Percentiles rank a stretch among this genome's conserved stretches.
These are phyloP conservation scores for Melanostigma gelatinosum DNA, from an alignment of 2,113 vertebrate species.

Conservation along the genomic window DNA sequence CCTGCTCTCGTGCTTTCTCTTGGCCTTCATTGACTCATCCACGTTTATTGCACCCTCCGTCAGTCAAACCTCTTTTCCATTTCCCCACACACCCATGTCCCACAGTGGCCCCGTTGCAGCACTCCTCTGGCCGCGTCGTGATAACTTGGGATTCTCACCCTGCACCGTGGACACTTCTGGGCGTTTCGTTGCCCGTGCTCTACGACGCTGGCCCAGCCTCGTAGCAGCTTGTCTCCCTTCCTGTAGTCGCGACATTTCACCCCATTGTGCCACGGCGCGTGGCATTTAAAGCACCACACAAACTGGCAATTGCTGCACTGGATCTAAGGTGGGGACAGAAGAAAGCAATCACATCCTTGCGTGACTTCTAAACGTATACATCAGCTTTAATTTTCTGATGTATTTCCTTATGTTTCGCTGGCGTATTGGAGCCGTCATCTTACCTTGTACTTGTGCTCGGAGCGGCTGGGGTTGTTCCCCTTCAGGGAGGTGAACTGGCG, in stretches of 20 bases:
- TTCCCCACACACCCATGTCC: not conserved
- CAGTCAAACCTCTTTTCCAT: conserved; percentile 24
- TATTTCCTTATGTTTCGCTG: not conserved
- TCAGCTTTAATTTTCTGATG: not conserved
- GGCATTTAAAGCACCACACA: conserved; percentile 99
- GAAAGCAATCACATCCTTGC: not conserved
- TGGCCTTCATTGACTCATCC: conserved; percentile 56
- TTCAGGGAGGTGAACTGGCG: conserved; percentile 94
- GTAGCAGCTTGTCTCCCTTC: conserved; percentile 95
- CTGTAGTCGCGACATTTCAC: conserved; percentile 96
- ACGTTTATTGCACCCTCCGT: conserved; percentile 35
- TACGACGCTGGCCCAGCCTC: conserved; percentile 95
- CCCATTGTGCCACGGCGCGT: conserved; percentile 97
- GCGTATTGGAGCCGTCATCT: conserved; percentile 43
- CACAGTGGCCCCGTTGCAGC: not conserved
- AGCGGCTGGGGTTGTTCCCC: conserved; percentile 85
- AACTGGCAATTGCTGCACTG: conserved; percentile 96
- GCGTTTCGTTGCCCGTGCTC: conserved; percentile 98
- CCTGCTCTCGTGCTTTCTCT: conserved; percentile 32
- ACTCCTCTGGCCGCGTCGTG: conserved; percentile 73
- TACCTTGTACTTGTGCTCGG: conserved; percentile 97
- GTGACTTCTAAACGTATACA: not conserved
- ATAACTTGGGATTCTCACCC: conserved; percentile 78
- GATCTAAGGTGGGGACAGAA: conserved; percentile 82
- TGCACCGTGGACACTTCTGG: conserved; percentile 98